Conservation (phyloP, 2,888 invertebrate genomes). For the Calephelis perditalis region DNA sequence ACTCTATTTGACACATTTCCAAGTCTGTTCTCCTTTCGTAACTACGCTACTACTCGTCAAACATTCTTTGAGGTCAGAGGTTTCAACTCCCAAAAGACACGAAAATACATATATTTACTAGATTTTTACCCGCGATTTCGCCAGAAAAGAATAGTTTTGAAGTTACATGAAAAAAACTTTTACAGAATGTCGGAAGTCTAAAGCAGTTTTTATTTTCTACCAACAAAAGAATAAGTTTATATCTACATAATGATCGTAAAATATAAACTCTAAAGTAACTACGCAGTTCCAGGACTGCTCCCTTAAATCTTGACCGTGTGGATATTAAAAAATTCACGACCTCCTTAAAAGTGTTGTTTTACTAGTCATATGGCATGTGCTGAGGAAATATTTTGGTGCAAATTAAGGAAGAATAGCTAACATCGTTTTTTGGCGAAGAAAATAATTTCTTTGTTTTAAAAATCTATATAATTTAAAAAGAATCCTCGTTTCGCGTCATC, state of each 20-base stretch:
- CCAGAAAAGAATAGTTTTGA: too few species aligned
- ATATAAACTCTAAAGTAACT: constrained; percentile 15
- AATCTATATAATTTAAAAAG: too few species aligned
- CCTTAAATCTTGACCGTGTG: constrained; percentile 61
- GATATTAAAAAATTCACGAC: constrained; percentile 68
- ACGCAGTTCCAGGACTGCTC: constrained; percentile 27
- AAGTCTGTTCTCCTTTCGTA: constrained; percentile 81
- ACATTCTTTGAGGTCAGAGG: constrained; percentile 83
- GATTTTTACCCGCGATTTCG: too few species aligned
- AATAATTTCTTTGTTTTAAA: too few species aligned
- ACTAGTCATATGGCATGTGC: constrained; percentile 57
- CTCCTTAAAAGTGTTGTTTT: constrained; percentile 68
- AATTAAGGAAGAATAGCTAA: not conserved
- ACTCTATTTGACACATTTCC: too few species aligned
- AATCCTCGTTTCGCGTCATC: too few species aligned
- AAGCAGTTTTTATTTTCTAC: too few species aligned
- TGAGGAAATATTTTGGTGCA: constrained; percentile 3
- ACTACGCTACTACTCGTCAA: constrained; percentile 87
- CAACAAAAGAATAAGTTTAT: too few species aligned
- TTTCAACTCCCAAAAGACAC: constrained; percentile 83
- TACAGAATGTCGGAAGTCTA: too few species aligned
- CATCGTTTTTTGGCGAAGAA: not conserved
- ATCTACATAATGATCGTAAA: constrained; percentile 3
- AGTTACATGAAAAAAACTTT: too few species aligned
- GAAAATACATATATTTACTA: constrained; percentile 72